A percentile compares a stretch with the other conserved stretches of the same genome.
Conservation (phyloP, 2,797 vertebrate genomes). For the Pogoniulus pusillus region DNA sequence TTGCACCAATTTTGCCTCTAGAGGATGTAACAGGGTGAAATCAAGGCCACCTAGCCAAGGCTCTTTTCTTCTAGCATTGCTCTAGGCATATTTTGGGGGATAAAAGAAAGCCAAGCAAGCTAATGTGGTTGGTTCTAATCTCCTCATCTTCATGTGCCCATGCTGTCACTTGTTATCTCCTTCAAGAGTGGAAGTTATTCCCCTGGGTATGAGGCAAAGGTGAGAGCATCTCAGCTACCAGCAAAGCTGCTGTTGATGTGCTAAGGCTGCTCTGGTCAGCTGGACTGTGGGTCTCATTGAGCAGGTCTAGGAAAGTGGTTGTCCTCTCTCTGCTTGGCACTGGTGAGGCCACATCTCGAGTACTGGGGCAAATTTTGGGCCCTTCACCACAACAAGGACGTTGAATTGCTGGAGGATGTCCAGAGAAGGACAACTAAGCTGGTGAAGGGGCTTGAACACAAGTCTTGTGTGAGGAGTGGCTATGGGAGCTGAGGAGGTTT, state of each 20-base stretch:
- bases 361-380: too few species aligned
- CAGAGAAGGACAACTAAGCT: too few species aligned
- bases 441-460: too few species aligned
- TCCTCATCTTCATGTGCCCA: fast-evolving
- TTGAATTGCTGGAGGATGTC: too few species aligned
- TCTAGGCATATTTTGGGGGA: background rate
- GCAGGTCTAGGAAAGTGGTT: too few species aligned
- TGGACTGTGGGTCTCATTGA: fast-evolving
- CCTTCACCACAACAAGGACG: too few species aligned
- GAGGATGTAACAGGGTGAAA: background rate
- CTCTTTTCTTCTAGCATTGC: background rate
- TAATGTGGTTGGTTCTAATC: background rate
- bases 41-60: background rate
- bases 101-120: background rate
- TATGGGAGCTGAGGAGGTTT: too few species aligned
- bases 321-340: too few species aligned
- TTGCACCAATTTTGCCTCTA: background rate
- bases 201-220: fast-evolving
- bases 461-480: too few species aligned
- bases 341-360: too few species aligned
- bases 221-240: background rate
- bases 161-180: background rate
- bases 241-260: background rate
- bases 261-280: background rate
- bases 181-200: background rate